A percentile compares a stretch with the other conserved stretches of the same genome.
Conservation (phyloP, 2,113 vertebrate genomes). For the Rhea pennata region DNA sequence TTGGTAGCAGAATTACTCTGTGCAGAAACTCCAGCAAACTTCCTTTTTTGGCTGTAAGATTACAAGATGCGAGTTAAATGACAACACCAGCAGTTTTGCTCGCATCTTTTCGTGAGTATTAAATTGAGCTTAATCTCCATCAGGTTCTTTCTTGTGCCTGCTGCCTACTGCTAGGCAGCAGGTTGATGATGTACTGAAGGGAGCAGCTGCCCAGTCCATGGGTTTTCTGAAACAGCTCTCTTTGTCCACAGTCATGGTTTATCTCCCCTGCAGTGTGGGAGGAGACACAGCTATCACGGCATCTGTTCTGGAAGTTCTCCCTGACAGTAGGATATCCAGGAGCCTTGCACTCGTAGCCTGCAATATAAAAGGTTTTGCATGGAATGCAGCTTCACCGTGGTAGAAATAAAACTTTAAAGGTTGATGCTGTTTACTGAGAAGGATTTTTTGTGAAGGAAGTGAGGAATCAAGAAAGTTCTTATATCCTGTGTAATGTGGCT, state of each 20-base stretch:
- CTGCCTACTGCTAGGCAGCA: background rate
- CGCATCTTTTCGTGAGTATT: background rate
- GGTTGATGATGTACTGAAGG: background rate
- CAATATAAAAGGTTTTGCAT: background rate
- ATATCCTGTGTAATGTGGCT: background rate
- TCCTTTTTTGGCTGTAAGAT: background rate
- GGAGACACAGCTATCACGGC: background rate
- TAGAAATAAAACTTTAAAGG: background rate
- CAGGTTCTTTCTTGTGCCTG: background rate
- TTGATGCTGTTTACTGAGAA: background rate
- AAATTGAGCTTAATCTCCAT: slow-evolving; percentile 10
- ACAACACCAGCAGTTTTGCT: background rate
- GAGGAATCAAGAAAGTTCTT: background rate
- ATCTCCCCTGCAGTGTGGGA: background rate
- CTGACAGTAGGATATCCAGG: background rate
- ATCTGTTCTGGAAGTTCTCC: background rate
- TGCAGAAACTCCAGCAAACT: background rate
- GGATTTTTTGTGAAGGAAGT: background rate
- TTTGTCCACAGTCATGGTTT: background rate
- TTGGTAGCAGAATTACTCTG: slow-evolving; percentile 20
- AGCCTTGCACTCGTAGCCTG: background rate
- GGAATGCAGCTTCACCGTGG: background rate
- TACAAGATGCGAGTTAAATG: background rate
- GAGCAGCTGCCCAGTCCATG: background rate
- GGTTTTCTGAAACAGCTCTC: background rate